These are phyloP conservation scores for Cephalopachus bancanus DNA, from an alignment of 2,797 vertebrate genomes.

Conservation along the genomic window DNA sequence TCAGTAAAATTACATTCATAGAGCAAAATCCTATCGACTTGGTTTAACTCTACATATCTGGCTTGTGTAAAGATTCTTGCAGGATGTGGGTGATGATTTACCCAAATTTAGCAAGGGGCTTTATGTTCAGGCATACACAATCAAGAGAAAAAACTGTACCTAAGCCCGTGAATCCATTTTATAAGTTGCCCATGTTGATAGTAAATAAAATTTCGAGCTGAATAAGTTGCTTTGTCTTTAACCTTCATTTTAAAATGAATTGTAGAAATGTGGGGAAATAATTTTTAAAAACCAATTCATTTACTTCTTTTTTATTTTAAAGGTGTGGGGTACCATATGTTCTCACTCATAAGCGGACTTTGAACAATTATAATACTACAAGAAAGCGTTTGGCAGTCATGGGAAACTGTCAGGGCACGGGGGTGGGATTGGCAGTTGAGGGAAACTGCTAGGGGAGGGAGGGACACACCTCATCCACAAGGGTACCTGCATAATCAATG, in stretches of 20 bases:
- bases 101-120: not conserved
- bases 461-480: too few species aligned
- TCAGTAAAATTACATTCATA: slow-evolving; percentile 13
- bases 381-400: too few species aligned
- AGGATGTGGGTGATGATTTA: not conserved
- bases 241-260: slow-evolving; percentile 42
- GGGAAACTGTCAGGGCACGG: too few species aligned
- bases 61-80: not conserved
- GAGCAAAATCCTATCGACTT: not conserved
- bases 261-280: not conserved
- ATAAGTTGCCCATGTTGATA: not conserved
- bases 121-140: not conserved
- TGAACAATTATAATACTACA: too few species aligned
- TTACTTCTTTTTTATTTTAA: not conserved
- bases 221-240: not conserved
- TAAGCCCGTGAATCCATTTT: not conserved
- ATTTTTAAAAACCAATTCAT: not conserved
- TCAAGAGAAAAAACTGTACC: not conserved
- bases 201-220: not conserved
- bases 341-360: too few species aligned
- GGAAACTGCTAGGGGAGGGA: too few species aligned
- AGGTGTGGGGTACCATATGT: too few species aligned
- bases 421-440: too few species aligned
- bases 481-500: too few species aligned
- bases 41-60: not conserved